Base-by-base conservation (phyloP, 2,113 vertebrate species). In the Marmota flaviventris region DNA sequence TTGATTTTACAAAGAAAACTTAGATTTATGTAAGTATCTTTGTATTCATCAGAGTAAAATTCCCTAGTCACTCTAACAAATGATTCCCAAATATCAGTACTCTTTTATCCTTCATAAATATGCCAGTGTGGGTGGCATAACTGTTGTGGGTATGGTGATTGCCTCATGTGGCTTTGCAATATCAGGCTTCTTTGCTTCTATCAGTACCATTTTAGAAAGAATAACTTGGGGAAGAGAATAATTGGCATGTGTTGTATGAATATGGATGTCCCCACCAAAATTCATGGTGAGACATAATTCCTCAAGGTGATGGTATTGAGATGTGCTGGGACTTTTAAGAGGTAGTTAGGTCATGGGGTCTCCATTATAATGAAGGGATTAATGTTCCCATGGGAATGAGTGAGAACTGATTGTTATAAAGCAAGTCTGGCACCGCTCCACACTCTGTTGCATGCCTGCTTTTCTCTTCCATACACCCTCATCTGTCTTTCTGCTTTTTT, bases 1-100 rank as follows among this genome's bases (percentile, higher is more conserved):
- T 89, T 70, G 45, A 42, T 89, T 89, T 94, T 92, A 37, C 27
- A n/a, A 84, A 76, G 37, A 1, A 65, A 81, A 77, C 27, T 25
- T 69, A 63, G 81, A 39, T 42, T 16, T 87, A 2, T 63, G 12
- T 78, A 14, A 14, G 0, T 84, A 34, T 58, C 20, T 81, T 94
- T 79, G 24, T 65, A 70, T 85, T 84, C 34, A n/a, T 75, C 1
- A 94, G 48, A 51, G 76, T 76, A 45, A 77, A 91, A 63, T 29
- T 76, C 22, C 18, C 22, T 63, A 39, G 16, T 72, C 45, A 45
- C 37, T 34, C 39, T 24, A 77, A 51, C 39, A 61, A 53, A 56
- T 24, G 58, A 73, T 48, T 5, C 13, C 65, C 14, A 22, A 69
- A 85, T 76, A 27, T 92, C 37, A 29, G 16, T 61, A 29, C 45